Conservation (phyloP, 2,888 invertebrate genomes). For the Dynastes maya region DNA sequence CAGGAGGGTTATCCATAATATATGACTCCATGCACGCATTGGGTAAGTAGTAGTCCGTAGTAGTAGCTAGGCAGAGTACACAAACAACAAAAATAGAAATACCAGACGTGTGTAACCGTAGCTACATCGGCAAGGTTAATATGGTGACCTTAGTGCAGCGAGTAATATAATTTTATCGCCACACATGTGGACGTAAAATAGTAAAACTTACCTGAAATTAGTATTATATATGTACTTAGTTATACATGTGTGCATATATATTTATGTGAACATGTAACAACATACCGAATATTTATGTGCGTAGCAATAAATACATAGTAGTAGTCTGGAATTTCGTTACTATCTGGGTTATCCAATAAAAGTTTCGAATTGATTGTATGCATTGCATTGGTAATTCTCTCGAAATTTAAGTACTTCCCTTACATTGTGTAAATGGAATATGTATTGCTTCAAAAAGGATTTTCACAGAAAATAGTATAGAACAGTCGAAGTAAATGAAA, state of each 20-base stretch:
- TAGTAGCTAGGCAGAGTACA: slow-evolving; percentile 9
- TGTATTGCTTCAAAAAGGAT: too few species aligned
- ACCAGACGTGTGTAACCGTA: slow-evolving; percentile 44
- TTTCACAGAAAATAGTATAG: too few species aligned
- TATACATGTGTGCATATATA: neutral
- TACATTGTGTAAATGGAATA: too few species aligned
- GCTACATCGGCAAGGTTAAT: slow-evolving; percentile 47
- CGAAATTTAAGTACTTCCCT: too few species aligned
- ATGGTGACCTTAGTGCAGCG: slow-evolving; percentile 35
- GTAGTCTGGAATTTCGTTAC: too few species aligned
- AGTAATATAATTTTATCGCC: slow-evolving; percentile 46
- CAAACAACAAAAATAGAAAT: slow-evolving; percentile 47
- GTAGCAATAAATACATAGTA: too few species aligned
- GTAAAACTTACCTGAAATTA: slow-evolving; percentile 30
- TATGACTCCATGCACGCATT: neutral
- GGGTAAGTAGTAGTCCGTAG: slow-evolving; percentile 24
- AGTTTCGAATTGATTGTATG: too few species aligned
- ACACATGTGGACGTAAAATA: slow-evolving; percentile 29
- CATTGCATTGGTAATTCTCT: too few species aligned
- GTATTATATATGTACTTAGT: slow-evolving; percentile 2
- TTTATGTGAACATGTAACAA: neutral
- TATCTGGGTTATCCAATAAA: too few species aligned
- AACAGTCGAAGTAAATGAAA: too few species aligned
- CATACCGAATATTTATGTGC: too few species aligned
- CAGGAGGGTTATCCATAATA: slow-evolving; percentile 37